A percentile compares a stretch with the other conserved stretches of the same genome.
phyloP scores from a whole-genome alignment of 2,113 vertebrate genomes.

The Colius striatus region DNA sequence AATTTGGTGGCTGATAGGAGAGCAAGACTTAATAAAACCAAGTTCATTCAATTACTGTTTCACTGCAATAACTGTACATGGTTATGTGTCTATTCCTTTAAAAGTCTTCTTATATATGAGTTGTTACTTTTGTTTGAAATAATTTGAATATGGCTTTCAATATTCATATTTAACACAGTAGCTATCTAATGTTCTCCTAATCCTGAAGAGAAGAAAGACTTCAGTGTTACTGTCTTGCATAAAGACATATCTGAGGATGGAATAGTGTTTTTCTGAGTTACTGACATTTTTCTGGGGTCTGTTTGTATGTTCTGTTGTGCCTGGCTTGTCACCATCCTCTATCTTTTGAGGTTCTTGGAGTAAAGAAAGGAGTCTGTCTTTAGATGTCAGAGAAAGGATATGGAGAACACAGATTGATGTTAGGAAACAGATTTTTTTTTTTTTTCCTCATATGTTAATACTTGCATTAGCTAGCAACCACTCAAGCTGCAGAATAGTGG shows the following conservation, averaged over 20 bases:
- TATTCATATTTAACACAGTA: not conserved
- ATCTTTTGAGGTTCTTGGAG: not conserved
- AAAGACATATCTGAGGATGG: not conserved
- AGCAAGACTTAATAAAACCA: not conserved
- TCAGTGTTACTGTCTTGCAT: not conserved
- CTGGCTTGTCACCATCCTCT: not conserved
- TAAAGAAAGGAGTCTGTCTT: not conserved
- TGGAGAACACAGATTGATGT: not conserved
- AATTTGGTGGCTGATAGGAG: not conserved
- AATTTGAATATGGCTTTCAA: not conserved
- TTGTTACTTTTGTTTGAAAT: not conserved
- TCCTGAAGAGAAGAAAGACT: not conserved
- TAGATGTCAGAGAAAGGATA: not conserved
- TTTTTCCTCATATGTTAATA: no score
- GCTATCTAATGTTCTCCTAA: not conserved
- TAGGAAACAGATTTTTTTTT: not conserved
- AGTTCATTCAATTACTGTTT: not conserved
- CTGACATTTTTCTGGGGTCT: not conserved
- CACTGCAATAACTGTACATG: not conserved
- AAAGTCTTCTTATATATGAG: not conserved
- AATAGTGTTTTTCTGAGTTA: not conserved
- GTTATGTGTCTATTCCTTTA: not conserved
- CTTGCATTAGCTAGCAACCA: not conserved
- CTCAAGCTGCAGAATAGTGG: not conserved
- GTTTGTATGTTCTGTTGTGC: not conserved